These are phyloP conservation scores for Ciconia stormi DNA, from an alignment of 2,113 vertebrate genomes.

Conservation along the genomic window DNA sequence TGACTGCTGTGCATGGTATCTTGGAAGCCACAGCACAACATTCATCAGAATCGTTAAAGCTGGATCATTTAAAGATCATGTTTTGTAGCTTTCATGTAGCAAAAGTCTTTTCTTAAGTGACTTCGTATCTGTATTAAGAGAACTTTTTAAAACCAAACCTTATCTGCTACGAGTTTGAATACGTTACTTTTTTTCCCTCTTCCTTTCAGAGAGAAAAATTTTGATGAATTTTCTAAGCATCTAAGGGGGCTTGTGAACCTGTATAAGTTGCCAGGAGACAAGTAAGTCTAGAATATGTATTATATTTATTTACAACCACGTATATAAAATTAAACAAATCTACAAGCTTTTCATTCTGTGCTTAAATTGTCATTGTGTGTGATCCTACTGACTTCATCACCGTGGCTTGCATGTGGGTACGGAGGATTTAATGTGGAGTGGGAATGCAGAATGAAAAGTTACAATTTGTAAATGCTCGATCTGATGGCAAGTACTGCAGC, in stretches of 20 bases:
- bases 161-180: background rate
- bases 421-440: background rate
- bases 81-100: background rate
- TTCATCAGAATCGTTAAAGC: background rate
- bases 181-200: background rate
- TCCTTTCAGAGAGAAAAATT: constrained; percentile 90
- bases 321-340: background rate
- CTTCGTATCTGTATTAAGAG: background rate
- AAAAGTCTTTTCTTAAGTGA: background rate
- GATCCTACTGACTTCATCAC: background rate
- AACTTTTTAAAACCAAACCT: background rate
- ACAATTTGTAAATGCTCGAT: rapidly evolving
- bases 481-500: background rate
- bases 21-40: background rate
- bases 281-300: constrained; percentile 77
- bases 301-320: background rate
- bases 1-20: background rate
- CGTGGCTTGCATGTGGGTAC: rapidly evolving
- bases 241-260: constrained; percentile 95
- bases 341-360: background rate
- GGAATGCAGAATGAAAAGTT: background rate
- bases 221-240: constrained; percentile 98
- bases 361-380: background rate
- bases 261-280: constrained; percentile 96
- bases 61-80: background rate